These are phyloP conservation scores for Calcarius lapponicus DNA, from an alignment of 2,797 vertebrate species.

Conservation along the genomic window DNA sequence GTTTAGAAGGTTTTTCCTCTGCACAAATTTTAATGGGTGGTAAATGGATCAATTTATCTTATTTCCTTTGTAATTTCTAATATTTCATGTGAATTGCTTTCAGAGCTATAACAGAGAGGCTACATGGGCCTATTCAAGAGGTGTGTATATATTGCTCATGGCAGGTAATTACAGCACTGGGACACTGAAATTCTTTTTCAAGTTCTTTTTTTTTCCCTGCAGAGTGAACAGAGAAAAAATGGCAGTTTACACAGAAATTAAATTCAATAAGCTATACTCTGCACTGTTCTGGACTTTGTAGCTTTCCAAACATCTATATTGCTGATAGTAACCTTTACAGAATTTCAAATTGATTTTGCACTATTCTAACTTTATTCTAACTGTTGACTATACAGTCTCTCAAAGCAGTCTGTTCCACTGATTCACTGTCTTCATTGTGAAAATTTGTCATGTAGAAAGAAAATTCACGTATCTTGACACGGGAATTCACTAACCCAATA, in stretches of 20 bases:
- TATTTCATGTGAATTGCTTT: background rate
- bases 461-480: background rate
- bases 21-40: background rate
- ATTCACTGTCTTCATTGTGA: background rate
- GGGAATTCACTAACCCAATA: background rate
- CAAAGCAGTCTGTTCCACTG: background rate
- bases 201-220: background rate
- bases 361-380: background rate
- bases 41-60: background rate
- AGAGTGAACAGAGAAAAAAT: background rate
- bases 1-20: background rate
- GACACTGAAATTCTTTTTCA: background rate
- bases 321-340: background rate
- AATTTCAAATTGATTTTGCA: background rate
- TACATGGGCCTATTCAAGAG: background rate
- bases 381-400: background rate
- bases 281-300: background rate
- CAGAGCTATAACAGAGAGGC: background rate
- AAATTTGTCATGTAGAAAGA: background rate
- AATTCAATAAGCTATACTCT: background rate
- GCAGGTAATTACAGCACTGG: background rate
- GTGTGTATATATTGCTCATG: background rate
- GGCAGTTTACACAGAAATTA: background rate
- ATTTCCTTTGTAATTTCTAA: background rate
- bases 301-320: background rate